These are phyloP conservation scores for Melanchra persicariae DNA, from an alignment of 2,888 invertebrate genomes.

Conservation along the genomic window DNA sequence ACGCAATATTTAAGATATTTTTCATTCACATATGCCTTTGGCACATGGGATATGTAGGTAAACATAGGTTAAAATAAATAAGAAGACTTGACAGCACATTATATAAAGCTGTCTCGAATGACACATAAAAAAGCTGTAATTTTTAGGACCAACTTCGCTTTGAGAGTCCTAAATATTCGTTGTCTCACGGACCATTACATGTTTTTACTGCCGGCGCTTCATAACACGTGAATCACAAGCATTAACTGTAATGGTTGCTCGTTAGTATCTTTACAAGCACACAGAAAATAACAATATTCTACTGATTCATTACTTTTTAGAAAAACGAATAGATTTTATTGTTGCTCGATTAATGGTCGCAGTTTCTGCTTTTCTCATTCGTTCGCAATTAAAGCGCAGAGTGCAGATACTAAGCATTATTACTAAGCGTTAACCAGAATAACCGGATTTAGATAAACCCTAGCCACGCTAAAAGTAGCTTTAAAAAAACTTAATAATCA, in stretches of 20 bases:
- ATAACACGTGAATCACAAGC: constrained; percentile 24
- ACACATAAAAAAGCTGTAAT: neutral
- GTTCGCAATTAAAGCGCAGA: constrained; percentile 2
- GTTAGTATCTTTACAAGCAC: constrained; percentile 21
- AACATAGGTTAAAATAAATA: neutral
- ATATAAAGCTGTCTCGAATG: neutral
- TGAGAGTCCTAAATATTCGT: constrained; percentile 8
- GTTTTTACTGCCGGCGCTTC: constrained; percentile 44
- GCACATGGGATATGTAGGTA: neutral
- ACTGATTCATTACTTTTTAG: constrained; percentile 9
- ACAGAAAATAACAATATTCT: constrained; percentile 4
- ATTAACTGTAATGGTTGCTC: constrained; percentile 36
- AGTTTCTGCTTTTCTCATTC: constrained; percentile 14
- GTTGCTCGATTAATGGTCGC: constrained; percentile 1
- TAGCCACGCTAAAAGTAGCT: constrained; percentile 38
- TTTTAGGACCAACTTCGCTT: constrained; percentile 10
- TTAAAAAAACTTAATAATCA: constrained; percentile 42
- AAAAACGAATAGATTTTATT: constrained; percentile 1
- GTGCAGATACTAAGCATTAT: constrained; percentile 19
- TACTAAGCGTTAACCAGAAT: constrained; percentile 40
- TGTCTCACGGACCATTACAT: constrained; percentile 23
- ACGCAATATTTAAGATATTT: too few species aligned
- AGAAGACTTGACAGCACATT: neutral
- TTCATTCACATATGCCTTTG: too few species aligned
- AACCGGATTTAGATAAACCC: constrained; percentile 48